Evolutionary conservation across 2,797 vertebrate species (phyloP).

Genomic region (Oophaga sylvatica): DNA sequence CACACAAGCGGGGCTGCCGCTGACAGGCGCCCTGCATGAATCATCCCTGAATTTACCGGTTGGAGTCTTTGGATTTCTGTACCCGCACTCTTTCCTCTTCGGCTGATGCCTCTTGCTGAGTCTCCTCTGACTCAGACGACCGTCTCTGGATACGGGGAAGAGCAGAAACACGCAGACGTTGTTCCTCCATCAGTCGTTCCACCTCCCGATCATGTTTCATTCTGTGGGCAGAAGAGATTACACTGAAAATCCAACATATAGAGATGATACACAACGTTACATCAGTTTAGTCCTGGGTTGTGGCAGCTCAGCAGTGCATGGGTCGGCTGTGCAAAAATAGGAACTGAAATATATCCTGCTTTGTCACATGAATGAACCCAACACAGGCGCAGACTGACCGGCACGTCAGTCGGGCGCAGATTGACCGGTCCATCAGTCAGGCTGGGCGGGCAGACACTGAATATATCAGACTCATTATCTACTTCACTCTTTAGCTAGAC

Average conservation of each 20-base stretch:
- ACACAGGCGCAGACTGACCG: too few species aligned
- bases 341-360: too few species aligned
- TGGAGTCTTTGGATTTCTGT: conserved; percentile 73
- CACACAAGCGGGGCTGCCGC: neutral
- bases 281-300: neutral
- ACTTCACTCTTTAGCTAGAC: too few species aligned
- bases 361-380: too few species aligned
- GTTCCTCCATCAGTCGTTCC: conserved; percentile 79
- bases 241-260: neutral
- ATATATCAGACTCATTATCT: too few species aligned
- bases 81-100: conserved; percentile 67
- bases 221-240: conserved; percentile 68
- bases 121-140: conserved; percentile 71
- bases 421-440: too few species aligned
- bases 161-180: conserved; percentile 67
- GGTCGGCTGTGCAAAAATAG: too few species aligned
- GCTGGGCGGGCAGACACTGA: too few species aligned
- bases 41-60: conserved; percentile 72
- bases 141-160: conserved; percentile 67
- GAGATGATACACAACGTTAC: neutral
- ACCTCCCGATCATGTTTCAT: conserved; percentile 87
- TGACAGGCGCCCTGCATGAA: neutral
- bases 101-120: conserved; percentile 73
- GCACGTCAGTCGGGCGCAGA: too few species aligned
- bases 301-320: neutral